Evolutionary conservation across 2,113 vertebrate species (phyloP).

Genomic region (Athene noctua): DNA sequence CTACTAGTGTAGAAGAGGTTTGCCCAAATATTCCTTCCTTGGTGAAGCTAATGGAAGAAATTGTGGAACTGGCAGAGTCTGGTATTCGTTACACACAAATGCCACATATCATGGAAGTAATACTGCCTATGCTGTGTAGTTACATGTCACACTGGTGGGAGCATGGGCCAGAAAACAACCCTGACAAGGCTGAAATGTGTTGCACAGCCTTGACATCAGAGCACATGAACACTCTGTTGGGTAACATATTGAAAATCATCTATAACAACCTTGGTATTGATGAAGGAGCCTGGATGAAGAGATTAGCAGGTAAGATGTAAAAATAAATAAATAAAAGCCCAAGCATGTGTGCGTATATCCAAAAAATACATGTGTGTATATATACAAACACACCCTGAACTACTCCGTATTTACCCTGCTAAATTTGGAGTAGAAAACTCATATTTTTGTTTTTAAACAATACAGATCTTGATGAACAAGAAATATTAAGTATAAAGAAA

Average conservation of each 20-base stretch:
- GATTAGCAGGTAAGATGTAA: constrained; percentile 83
- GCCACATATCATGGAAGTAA: constrained; percentile 96
- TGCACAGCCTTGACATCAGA: constrained; percentile 90
- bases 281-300: constrained; percentile 97
- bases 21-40: constrained; percentile 88
- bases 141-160: constrained; percentile 99
- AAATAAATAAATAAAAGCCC: not conserved
- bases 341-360: not conserved
- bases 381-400: not conserved
- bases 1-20: constrained; percentile 83
- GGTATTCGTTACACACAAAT: constrained; percentile 94
- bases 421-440: not conserved
- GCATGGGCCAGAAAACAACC: constrained; percentile 85
- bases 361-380: not conserved
- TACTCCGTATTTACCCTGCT: not conserved
- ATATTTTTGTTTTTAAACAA: not conserved
- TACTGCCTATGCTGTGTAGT: constrained; percentile 93
- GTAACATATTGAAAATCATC: constrained; percentile 96
- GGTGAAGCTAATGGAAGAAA: constrained; percentile 90
- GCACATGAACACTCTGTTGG: constrained; percentile 94
- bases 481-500: not conserved
- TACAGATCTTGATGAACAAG: not conserved
- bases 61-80: constrained; percentile 90
- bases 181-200: constrained; percentile 77
- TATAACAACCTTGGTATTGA: constrained; percentile 96